Base-by-base conservation (phyloP, 2,113 vertebrate species). In the Tiliqua scincoides region DNA sequence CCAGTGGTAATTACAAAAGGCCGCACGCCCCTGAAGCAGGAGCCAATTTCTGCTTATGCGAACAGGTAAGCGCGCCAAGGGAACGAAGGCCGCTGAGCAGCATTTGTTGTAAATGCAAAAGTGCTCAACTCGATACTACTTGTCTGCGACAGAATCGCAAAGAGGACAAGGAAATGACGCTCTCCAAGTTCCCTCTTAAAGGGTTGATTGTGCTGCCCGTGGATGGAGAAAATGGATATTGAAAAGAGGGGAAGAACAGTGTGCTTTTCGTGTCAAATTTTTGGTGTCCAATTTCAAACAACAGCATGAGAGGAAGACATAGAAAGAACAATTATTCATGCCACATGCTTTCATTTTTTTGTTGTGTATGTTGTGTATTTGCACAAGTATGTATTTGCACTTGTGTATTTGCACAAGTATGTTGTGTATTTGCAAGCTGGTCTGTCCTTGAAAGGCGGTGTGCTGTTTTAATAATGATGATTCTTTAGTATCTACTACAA, bases 1-100 rank as follows among this genome's bases (percentile, higher is more conserved):
- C n/a, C 25, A 23, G 27, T 35, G n/a, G 75, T 89, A 89, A 85
- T 78, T 87, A 73, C 61, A 85, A 89, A 89, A 87, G 79, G 59
- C 20, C 14, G 70, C 35, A 18, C 25, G 40, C 59, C 37, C 40
- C 3, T 27, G 35, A 83, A 73, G 25, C 5, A 10, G 30, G 54
- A 73, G 37, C 17, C 25, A 61, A 48, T 87, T 83, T 54, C 81
- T 10, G 32, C 71, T 90, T 81, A 75, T 86, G 12, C 87, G 85
- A 90, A 90, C 57, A 79, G 72, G 32, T n/a, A 74, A 0, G 75
- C 71, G 89, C 87, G 75, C 52, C 35, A 74, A 61, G 86, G 73
- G 25, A 35, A 88, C 23, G 85, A 84, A 92, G 79, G 82, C 59
- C 37, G 9, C 18, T 27, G 43, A 20, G 27, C 35, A 48, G 21